Conservation (phyloP, 2,888 invertebrate genomes). For the Peribatodes rhomboidaria region DNA sequence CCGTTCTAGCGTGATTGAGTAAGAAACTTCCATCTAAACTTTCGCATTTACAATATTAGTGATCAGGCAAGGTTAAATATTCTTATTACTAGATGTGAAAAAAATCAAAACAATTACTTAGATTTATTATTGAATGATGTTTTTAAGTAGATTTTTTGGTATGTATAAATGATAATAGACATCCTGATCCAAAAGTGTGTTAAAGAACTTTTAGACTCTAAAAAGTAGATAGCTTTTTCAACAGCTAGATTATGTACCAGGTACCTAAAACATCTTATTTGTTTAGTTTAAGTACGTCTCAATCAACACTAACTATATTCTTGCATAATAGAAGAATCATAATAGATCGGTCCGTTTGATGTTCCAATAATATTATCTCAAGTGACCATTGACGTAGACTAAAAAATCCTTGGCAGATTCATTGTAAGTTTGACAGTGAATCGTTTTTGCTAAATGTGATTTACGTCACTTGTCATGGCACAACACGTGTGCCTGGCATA, state of each 20-base stretch:
- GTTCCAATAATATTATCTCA: constrained; percentile 2
- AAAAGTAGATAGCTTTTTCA: not conserved
- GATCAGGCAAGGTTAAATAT: too few species aligned
- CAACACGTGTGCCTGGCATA: constrained; percentile 1
- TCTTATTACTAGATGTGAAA: too few species aligned
- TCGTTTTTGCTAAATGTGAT: not conserved
- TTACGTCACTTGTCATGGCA: constrained; percentile 20
- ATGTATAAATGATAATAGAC: too few species aligned
- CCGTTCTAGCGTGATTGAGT: too few species aligned
- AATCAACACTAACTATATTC: not conserved
- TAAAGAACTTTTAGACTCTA: too few species aligned
- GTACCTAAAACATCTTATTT: not conserved
- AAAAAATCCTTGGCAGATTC: not conserved
- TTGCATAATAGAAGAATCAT: not conserved
- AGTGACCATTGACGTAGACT: constrained; percentile 13
- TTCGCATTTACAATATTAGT: too few species aligned
- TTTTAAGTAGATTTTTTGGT: too few species aligned
- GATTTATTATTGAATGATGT: too few species aligned
- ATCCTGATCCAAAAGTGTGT: too few species aligned
- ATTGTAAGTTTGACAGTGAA: constrained; percentile 1
- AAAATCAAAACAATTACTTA: too few species aligned
- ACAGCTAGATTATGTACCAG: not conserved
- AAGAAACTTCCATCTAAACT: too few species aligned
- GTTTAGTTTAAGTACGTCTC: not conserved
- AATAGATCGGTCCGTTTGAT: constrained; percentile 2